Evolutionary conservation across 2,888 invertebrate genomes (phyloP), one percentile per base, ranked within the genome.

Genomic region (Sesia bembeciformis): DNA sequence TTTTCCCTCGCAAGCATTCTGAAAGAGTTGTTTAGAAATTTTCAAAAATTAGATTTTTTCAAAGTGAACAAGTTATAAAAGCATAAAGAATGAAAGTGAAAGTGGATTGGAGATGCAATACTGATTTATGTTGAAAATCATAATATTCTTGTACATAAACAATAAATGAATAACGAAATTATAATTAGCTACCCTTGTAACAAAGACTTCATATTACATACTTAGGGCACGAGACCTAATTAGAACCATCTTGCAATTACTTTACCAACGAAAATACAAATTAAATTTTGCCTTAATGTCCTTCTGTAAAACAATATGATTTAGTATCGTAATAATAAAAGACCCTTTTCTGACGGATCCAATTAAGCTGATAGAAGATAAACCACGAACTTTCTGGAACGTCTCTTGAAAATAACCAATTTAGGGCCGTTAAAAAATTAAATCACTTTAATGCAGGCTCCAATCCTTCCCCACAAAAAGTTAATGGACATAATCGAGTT

Each of bases 281-380:
- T 57, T 56, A 53, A 58, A 61, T 58, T 61, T 52, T 43, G 52
- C 49, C 51, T 53, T 52, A 55, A 60, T 57, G 55, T 57, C 52
- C 46, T 52, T 40, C 55, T 59, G 55, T 60, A 63, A 63, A 62
- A 60, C 61, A 61, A 61, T 61, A 62, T 61, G 60, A 61, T 59
- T 50, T 50, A 46, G 46, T 46, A 46, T 46, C n/a, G 8, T 46
- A 46, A 46, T 46, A 59, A 57, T 65, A 62, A 64, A 63, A 62
- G 65, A 66, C 65, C 66, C 57, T 64, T 65, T 65, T 61, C 62
- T 56, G 63, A 57, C 58, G 60, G 72, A 76, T 71, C 68, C 72
- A 75, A 75, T 75, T 75, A 74, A 71, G 68, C 68, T 66, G 73
- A 73, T 75, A 70, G 70, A 68, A 75, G 74, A 75, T 76, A 74